Conservation (phyloP, 2,113 vertebrate species). For the Pangasianodon gigas region DNA sequence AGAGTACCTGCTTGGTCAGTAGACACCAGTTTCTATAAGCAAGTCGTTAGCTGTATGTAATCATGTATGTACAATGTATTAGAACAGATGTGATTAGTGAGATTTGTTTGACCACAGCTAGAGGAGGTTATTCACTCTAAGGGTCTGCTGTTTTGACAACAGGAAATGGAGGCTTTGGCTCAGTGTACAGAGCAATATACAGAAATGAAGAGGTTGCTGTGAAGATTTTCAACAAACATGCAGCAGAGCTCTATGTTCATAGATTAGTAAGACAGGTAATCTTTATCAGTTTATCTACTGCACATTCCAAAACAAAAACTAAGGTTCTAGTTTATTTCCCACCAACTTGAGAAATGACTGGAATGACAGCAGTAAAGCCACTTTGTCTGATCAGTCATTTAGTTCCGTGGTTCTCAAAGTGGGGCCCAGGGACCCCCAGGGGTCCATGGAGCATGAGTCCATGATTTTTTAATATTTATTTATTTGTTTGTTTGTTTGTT, state of each 20-base stretch:
- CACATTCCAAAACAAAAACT: neutral
- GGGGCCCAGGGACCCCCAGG: too few species aligned
- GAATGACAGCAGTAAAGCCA: neutral
- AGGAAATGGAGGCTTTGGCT: slow-evolving; percentile 97
- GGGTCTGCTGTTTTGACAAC: neutral
- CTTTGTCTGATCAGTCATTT: neutral
- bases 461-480: too few species aligned
- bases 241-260: slow-evolving; percentile 79
- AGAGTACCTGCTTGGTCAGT: slow-evolving; percentile 85
- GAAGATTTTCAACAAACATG: slow-evolving; percentile 96
- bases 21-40: neutral
- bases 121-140: neutral
- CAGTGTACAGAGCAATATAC: slow-evolving; percentile 90
- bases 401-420: neutral
- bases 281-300: neutral
- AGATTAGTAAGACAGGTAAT: slow-evolving; percentile 91
- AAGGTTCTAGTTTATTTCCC: neutral
- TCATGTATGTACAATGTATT: neutral
- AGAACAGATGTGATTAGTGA: neutral
- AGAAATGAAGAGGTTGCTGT: slow-evolving; percentile 91
- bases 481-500: too few species aligned
- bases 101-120: neutral
- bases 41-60: neutral
- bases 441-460: too few species aligned
- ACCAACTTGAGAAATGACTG: neutral